Conservation (phyloP, 2,113 vertebrate genomes). For the Pseudorasbora parva region DNA sequence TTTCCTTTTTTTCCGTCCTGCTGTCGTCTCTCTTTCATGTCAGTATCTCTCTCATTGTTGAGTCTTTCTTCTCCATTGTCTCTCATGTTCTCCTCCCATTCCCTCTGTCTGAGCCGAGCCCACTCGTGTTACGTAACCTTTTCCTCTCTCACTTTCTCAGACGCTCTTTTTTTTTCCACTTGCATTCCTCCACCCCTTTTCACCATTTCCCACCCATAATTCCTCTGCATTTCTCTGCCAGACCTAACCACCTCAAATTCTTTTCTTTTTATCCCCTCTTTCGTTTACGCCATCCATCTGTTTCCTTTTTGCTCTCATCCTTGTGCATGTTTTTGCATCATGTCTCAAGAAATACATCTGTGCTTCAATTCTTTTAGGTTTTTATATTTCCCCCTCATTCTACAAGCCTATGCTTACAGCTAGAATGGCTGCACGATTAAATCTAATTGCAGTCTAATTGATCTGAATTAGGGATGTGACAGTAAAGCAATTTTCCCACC, state of each 20-base stretch:
- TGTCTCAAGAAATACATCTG: slow-evolving; percentile 70
- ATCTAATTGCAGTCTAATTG: no score
- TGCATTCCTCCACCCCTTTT: slow-evolving; percentile 54
- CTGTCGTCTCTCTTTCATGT: neutral
- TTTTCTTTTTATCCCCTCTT: slow-evolving; percentile 61
- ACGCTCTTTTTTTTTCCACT: neutral
- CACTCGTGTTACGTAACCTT: slow-evolving; percentile 38
- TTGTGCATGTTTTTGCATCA: slow-evolving; percentile 71
- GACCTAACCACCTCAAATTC: slow-evolving; percentile 37
- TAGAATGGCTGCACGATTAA: neutral
- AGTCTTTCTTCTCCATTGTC: neutral
- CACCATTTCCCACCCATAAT: slow-evolving; percentile 54
- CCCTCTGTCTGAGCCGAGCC: slow-evolving; percentile 9
- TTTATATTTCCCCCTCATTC: neutral
- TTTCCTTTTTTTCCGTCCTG: neutral
- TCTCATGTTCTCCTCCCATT: neutral
- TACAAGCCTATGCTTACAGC: slow-evolving; percentile 13
- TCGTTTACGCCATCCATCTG: slow-evolving; percentile 64
- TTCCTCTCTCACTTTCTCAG: slow-evolving; percentile 24
- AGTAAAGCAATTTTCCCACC: no score
- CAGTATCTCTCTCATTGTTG: neutral
- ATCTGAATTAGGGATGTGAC: no score
- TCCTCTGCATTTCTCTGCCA: slow-evolving; percentile 17
- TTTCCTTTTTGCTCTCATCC: slow-evolving; percentile 23
- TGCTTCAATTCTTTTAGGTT: slow-evolving; percentile 44